Base-by-base conservation (phyloP, 1,140 invertebrate genomes). In the Delia radicum region DNA sequence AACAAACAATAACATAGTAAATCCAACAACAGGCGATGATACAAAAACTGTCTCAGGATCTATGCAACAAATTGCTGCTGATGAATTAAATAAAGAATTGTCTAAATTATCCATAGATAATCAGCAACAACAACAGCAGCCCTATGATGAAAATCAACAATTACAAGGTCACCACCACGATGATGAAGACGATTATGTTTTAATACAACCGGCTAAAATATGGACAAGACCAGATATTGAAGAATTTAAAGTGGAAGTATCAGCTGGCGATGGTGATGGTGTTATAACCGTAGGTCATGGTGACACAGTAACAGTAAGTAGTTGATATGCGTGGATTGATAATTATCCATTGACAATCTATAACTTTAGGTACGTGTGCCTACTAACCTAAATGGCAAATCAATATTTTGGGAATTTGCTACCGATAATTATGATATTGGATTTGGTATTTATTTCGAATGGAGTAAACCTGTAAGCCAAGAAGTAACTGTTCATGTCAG, bases 341-440 rank as follows among this genome's bases (percentile, higher is more conserved):
- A 42, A 42, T 3, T 0, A 48, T 6, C 10, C 0, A 6, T 21
- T 5, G 61, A 37, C 67, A 13, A 31, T 63, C 48, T 73, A 37
- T 55, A 21, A n/a, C 28, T n/a, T 4, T 29, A 85, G 84, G 84
- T 99, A 1, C 89, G 98, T 74, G 98, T 99, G 27, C 98, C 98
- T 15, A 99, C 98, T 0, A 97, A 99, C 86, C 91, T 94, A 78
- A 94, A 96, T 82, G 98, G 98, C 0, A 92, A 93, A 1, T 95
- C 95, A 82, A 88, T 99, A n/a, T 99, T 97, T 87, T 99, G 98
- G 98, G 98, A 99, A 88, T 99, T 99, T 87, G 96, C 97, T 8
- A 99, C 98, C 0, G 98, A 99, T 86, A 92, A 92, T 81, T 99
- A 99, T 87, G 98, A 99, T 85, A 96, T 99, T 81, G 98, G 97